Base-by-base conservation (phyloP, 2,113 vertebrate species). In the Eleginops maclovinus region DNA sequence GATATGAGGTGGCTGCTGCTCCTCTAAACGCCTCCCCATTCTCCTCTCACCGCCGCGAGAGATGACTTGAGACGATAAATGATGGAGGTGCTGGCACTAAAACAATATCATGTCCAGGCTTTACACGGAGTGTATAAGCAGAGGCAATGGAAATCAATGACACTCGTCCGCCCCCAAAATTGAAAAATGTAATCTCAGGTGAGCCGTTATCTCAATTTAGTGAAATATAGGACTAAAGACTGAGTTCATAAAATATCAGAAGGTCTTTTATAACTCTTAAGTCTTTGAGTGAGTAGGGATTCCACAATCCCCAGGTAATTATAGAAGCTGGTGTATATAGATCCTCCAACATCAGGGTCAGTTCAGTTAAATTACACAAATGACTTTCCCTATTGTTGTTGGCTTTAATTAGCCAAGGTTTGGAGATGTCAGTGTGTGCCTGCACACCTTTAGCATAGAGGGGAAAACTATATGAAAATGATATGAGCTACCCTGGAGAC, bases 71-170 rank as follows among this genome's bases (percentile, higher is more conserved):
- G 40, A 3, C 22, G 56, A 83, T 83, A 59, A 77, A 75, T 75
- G 72, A 78, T 9, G 31, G 43, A 62, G 49, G 40, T 49, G 9
- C 72, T 51, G 17, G 26, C 28, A 70, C 69, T 80, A 75, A 75
- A 86, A 85, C 80, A 69, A 70, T 59, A 54, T 72, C 36, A 75
- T 60, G 73, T 84, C 75, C 43, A 9, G 55, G 46, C 55, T 46
- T 67, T 72, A 64, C 36, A 19, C 10, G 1, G 44, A 44, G 15
- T n/a, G 14, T 68, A 21, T 36, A 19, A 62, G 49, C 74, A 28
- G 53, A 75, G 70, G 77, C 61, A 26, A 73, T 72, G 46, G 73
- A 80, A 85, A 85, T 90, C 75, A 76, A 83, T 88, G 84, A 54
- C 49, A 76, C 77, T 68, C 63, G 54, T 78, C 61, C 72, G 4